Conservation (phyloP, 1,140 invertebrate genomes). For the Pseudomyrmex gracilis region DNA sequence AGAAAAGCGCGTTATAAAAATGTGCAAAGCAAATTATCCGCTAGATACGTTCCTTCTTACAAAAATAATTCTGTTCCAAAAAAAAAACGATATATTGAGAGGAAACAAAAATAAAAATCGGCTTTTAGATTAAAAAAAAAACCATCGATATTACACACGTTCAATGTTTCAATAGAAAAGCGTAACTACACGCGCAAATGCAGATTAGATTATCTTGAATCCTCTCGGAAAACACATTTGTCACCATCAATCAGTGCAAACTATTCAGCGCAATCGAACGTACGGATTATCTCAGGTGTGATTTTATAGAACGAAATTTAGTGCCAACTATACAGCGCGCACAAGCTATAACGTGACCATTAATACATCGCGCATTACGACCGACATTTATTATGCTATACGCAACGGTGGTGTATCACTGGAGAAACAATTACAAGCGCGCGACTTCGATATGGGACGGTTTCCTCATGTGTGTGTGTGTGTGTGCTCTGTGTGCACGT, state of each 20-base stretch:
- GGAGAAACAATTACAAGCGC: conserved; percentile 49
- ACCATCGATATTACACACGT: too few relatives aligned
- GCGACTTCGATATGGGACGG: conserved; percentile 24
- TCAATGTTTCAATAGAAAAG: not conserved
- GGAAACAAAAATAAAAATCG: too few relatives aligned
- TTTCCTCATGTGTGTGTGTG: not conserved
- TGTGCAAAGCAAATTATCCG: too few relatives aligned
- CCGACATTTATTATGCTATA: conserved; percentile 52
- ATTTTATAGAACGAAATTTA: conserved; percentile 45
- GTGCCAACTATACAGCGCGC: conserved; percentile 21
- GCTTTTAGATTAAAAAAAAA: too few relatives aligned
- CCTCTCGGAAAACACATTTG: conserved; percentile 24
- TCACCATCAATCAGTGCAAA: not conserved
- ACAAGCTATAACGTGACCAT: conserved; percentile 26
- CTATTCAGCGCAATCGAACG: conserved; percentile 35
- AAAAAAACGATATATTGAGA: too few relatives aligned
- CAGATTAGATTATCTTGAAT: conserved; percentile 6
- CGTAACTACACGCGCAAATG: not conserved
- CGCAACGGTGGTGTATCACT: conserved; percentile 28
- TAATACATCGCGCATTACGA: conserved; percentile 50
- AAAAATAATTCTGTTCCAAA: too few relatives aligned
- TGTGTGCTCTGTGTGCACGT: too few relatives aligned
- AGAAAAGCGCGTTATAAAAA: too few relatives aligned
- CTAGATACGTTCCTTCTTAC: too few relatives aligned
- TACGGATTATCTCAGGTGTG: conserved; percentile 51